phyloP scores from a whole-genome alignment of 2,888 invertebrate species.

The Limnephilus lunatus region DNA sequence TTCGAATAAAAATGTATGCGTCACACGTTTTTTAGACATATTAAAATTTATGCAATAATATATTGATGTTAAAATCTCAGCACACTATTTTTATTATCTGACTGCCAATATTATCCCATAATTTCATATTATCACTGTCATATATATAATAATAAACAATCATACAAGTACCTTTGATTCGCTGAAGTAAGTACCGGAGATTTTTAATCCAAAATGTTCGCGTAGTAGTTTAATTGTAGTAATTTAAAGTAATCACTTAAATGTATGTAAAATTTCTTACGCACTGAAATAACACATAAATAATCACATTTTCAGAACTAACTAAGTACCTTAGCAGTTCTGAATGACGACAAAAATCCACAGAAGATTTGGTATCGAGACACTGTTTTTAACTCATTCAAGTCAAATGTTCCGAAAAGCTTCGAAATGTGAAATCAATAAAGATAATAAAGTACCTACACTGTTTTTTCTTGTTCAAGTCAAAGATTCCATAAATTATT shows the following conservation, averaged over 20 bases:
- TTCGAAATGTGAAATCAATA: background rate
- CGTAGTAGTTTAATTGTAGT: background rate
- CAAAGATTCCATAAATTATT: background rate
- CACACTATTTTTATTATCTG: background rate
- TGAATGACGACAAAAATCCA: background rate
- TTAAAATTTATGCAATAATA: background rate
- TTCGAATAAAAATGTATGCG: no score
- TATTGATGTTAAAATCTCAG: no score
- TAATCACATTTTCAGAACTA: constrained; percentile 1
- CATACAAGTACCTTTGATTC: background rate
- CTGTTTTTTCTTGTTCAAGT: background rate
- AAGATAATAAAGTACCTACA: background rate
- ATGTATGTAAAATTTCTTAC: background rate
- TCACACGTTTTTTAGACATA: background rate
- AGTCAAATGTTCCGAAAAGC: background rate
- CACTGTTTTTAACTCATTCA: background rate
- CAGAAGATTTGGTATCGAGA: no score
- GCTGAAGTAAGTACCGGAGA: background rate
- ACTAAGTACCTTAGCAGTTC: background rate
- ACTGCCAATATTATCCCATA: background rate
- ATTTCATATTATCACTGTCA: background rate
- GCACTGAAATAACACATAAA: background rate
- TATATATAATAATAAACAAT: background rate
- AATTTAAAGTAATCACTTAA: background rate
- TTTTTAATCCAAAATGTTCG: background rate